phyloP scores from a whole-genome alignment of 2,888 invertebrate species.

The Tetanocera ferruginea region DNA sequence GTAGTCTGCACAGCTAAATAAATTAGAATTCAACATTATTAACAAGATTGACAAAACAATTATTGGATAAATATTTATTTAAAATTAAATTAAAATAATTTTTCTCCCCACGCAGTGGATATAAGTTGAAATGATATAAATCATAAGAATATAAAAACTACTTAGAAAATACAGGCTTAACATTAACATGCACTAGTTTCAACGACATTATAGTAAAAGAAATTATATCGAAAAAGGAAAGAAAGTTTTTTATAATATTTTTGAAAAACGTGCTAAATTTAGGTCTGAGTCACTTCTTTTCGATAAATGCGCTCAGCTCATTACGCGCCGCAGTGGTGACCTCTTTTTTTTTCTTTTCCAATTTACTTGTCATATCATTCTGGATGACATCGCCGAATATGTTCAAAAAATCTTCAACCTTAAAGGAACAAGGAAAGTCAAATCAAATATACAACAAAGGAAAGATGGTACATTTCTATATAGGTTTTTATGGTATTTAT shows the following conservation, averaged over 20 bases:
- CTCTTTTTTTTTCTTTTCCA: conserved; percentile 39
- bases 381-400: conserved; percentile 71
- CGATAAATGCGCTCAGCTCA: conserved; percentile 14
- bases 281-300: conserved; percentile 10
- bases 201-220: not conserved
- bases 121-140: not conserved
- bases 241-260: not conserved
- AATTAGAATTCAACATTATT: too few relatives aligned
- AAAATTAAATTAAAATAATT: too few relatives aligned
- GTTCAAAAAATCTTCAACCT: conserved; percentile 73
- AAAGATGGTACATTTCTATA: not conserved
- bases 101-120: too few relatives aligned
- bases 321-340: not conserved
- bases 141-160: not conserved
- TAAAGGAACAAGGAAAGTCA: conserved; percentile 50
- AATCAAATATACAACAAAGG: too few relatives aligned
- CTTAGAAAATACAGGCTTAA: not conserved
- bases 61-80: too few relatives aligned
- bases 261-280: too few relatives aligned
- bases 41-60: too few relatives aligned
- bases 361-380: conserved; percentile 68
- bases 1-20: too few relatives aligned
- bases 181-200: not conserved
- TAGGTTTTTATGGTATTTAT: too few relatives aligned
- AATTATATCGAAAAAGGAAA: not conserved